These are phyloP conservation scores for Cuniculus paca DNA, from an alignment of 2,797 vertebrate genomes.

Conservation along the genomic window DNA sequence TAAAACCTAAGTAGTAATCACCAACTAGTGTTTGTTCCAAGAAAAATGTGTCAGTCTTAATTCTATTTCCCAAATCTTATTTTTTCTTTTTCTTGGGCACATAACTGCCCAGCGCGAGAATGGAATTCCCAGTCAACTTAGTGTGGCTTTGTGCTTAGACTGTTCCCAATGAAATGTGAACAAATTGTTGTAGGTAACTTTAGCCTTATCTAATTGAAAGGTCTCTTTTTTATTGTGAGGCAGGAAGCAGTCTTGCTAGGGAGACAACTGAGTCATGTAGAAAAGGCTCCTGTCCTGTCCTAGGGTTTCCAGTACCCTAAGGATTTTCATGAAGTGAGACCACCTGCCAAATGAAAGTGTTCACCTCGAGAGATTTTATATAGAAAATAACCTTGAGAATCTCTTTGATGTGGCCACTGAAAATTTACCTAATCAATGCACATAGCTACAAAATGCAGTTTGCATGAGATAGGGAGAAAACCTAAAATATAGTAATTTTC, in stretches of 20 bases:
- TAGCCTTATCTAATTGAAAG: neutral
- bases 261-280: neutral
- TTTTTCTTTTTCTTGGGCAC: neutral
- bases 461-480: neutral
- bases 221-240: neutral
- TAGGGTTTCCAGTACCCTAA: neutral
- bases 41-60: neutral
- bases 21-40: neutral
- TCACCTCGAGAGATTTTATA: neutral
- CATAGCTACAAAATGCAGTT: neutral
- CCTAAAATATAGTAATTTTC: neutral
- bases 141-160: neutral
- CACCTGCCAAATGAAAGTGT: neutral
- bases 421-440: neutral
- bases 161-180: neutral
- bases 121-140: neutral
- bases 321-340: neutral
- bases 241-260: neutral
- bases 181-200: neutral
- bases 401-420: neutral
- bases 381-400: constrained; percentile 14
- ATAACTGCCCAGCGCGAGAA: neutral
- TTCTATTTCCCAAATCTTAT: constrained; percentile 39
- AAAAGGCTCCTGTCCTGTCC: neutral
- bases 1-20: neutral